Evolutionary conservation across 2,797 vertebrate species (phyloP).

Genomic region (Sebastes diaconus): DNA sequence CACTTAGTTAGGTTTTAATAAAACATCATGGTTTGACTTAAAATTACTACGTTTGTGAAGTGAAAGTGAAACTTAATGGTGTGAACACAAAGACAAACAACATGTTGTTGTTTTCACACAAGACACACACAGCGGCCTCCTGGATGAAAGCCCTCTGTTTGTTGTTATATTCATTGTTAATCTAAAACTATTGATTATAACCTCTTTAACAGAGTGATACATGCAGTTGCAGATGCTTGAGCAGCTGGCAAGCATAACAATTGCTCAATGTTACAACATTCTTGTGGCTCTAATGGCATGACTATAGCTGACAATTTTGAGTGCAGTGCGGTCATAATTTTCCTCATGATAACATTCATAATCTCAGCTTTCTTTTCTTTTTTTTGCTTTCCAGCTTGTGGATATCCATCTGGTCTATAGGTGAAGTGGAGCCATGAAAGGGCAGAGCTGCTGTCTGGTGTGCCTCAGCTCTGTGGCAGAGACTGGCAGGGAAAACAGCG

Average conservation of each 20-base stretch:
- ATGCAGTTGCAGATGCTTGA: background rate
- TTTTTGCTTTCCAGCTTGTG: constrained; percentile 1
- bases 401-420: constrained; percentile 24
- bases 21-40: no score
- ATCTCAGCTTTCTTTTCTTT: background rate
- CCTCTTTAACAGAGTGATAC: background rate
- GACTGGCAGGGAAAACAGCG: constrained; percentile 14
- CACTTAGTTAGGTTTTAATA: no score
- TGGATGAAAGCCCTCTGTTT: no score
- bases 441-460: constrained; percentile 26
- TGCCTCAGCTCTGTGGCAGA: constrained; percentile 8
- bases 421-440: constrained; percentile 39
- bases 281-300: background rate
- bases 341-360: background rate
- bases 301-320: background rate
- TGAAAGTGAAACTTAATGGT: no score
- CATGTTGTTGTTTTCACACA: no score
- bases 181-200: constrained; percentile 1
- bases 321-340: background rate
- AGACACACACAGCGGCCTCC: no score
- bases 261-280: background rate
- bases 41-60: no score
- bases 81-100: no score
- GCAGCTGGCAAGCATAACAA: background rate
- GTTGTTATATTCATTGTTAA: background rate